These are phyloP conservation scores for Charina bottae DNA, from an alignment of 2,113 vertebrate genomes.

Conservation along the genomic window DNA sequence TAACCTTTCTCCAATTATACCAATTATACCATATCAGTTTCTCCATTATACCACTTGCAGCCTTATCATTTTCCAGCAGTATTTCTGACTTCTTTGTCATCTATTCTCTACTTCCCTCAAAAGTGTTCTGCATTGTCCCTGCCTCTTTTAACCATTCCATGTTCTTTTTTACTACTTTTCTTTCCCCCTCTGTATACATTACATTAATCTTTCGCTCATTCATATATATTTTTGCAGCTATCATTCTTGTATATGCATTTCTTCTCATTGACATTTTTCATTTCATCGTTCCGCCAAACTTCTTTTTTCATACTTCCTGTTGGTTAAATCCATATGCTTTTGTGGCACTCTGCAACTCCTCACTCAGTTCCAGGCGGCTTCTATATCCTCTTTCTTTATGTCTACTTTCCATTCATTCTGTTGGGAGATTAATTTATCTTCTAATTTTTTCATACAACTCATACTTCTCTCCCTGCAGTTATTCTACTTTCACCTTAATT, in stretches of 20 bases:
- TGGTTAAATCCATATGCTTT: neutral
- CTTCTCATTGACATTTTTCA: neutral
- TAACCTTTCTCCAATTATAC: too few relatives aligned
- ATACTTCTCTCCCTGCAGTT: neutral
- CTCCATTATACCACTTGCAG: too few relatives aligned
- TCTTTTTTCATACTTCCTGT: neutral
- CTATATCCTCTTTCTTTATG: neutral
- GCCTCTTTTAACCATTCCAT: neutral
- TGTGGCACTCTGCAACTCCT: neutral
- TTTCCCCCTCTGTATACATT: neutral
- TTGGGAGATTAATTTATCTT: neutral
- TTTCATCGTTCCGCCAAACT: neutral
- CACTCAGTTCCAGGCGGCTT: neutral
- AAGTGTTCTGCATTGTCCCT: neutral
- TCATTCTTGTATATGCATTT: neutral
- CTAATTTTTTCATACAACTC: neutral
- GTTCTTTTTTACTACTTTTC: neutral
- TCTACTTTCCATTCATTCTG: neutral
- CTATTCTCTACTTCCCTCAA: too few relatives aligned
- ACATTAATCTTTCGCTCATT: neutral
- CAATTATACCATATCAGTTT: too few relatives aligned
- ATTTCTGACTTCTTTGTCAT: too few relatives aligned
- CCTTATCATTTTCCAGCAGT: too few relatives aligned
- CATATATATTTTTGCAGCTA: neutral
- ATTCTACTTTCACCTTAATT: neutral